Evolutionary conservation across 2,888 invertebrate genomes (phyloP).

Genomic region (Zaprionus lineosus): DNA sequence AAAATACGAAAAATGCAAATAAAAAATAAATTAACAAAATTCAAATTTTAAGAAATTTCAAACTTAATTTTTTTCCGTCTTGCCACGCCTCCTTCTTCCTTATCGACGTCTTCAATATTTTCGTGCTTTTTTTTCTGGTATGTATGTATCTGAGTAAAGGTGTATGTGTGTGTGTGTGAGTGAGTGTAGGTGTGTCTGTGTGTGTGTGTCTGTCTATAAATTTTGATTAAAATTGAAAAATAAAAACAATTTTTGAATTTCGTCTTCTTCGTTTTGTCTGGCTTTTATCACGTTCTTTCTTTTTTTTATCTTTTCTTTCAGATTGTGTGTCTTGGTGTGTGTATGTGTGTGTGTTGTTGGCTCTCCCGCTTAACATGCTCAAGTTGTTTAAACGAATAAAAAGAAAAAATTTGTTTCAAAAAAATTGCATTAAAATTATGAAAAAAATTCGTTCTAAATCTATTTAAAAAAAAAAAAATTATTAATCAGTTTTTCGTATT

Average conservation of each 20-base stretch:
- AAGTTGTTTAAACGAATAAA: conserved; percentile 55
- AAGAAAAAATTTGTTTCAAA: conserved; percentile 50
- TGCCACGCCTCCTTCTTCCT: conserved; percentile 15
- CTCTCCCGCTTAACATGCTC: conserved; percentile 69
- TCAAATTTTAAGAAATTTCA: no score
- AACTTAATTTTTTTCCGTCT: no score
- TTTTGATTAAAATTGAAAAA: conserved; percentile 45
- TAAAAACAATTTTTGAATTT: conserved; percentile 38
- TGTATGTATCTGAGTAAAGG: not conserved
- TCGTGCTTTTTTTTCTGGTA: conserved; percentile 24
- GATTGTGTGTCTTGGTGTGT: conserved; percentile 18
- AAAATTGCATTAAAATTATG: conserved; percentile 50
- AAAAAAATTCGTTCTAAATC: conserved; percentile 51
- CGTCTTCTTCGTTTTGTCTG: conserved; percentile 19
- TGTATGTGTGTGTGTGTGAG: not conserved
- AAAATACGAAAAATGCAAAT: no score
- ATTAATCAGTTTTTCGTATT: not conserved
- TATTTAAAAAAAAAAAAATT: conserved; percentile 44
- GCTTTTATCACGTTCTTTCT: conserved; percentile 45
- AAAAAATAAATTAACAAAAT: no score
- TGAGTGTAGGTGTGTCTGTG: not conserved
- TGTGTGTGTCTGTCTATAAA: conserved; percentile 5
- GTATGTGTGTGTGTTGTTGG: conserved; percentile 34
- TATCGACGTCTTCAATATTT: conserved; percentile 10
- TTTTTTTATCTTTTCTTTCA: conserved; percentile 20